Conservation (phyloP, 2,888 invertebrate species). For the Ctenicera cuprea region DNA sequence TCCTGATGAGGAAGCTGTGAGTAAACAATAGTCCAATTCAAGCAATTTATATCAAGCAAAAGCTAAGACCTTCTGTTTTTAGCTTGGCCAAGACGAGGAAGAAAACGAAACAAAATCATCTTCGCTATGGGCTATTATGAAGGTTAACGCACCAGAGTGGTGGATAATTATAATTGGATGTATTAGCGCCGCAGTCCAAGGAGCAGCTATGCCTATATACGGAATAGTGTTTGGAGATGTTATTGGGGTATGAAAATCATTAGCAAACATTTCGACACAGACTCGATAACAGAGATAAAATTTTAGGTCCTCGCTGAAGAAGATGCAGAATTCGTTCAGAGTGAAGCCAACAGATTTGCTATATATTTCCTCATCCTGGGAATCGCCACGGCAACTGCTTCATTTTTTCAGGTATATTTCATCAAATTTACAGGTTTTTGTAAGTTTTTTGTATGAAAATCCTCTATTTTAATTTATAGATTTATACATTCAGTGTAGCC, state of each 20-base stretch:
- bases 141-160: slow-evolving; percentile 83
- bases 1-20: neutral
- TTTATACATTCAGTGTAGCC: slow-evolving; percentile 79
- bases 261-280: neutral
- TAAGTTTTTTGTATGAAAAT: no score
- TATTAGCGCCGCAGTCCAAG: slow-evolving; percentile 78
- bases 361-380: slow-evolving; percentile 82
- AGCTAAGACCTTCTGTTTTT: neutral
- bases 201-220: slow-evolving; percentile 83
- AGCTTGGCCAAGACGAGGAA: slow-evolving; percentile 21
- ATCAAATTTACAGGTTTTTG: no score
- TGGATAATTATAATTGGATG: slow-evolving; percentile 78
- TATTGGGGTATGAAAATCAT: slow-evolving; percentile 77
- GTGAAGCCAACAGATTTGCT: slow-evolving; percentile 77
- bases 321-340: slow-evolving; percentile 74
- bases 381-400: slow-evolving; percentile 77
- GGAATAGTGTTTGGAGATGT: slow-evolving; percentile 84
- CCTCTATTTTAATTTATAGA: no score
- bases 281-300: slow-evolving; percentile 22
- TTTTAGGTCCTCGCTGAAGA: slow-evolving; percentile 73
- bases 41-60: neutral
- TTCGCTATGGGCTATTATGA: slow-evolving; percentile 72
- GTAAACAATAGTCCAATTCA: neutral
- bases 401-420: slow-evolving; percentile 82
- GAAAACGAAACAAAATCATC: slow-evolving; percentile 8